Conservation (phyloP, 2,797 vertebrate genomes). For the Sebastes reedi region DNA sequence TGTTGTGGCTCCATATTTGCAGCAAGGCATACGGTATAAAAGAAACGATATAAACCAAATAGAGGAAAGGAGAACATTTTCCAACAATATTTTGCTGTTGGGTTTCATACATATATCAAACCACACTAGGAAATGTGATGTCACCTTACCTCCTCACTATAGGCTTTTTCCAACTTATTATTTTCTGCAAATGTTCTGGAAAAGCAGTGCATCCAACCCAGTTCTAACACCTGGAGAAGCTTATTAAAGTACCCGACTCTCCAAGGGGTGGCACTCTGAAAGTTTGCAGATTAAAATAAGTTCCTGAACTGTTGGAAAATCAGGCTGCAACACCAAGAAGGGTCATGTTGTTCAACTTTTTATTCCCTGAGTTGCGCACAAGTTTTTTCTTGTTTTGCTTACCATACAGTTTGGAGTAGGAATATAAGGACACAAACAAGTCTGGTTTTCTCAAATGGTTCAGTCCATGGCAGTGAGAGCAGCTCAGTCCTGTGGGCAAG, state of each 20-base stretch:
- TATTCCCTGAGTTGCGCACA: not conserved
- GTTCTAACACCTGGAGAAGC: conserved; percentile 26
- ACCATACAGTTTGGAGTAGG: not conserved
- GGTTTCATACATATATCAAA: too few relatives aligned
- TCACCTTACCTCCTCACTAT: not conserved
- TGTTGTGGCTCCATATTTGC: not conserved
- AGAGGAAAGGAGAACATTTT: too few relatives aligned
- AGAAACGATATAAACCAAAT: too few relatives aligned
- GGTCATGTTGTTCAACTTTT: not conserved
- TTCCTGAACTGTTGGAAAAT: not conserved
- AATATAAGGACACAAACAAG: not conserved
- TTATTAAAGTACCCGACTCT: conserved; percentile 9
- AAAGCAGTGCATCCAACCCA: conserved; percentile 7
- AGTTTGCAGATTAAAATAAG: conserved; percentile 18
- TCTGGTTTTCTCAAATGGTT: not conserved
- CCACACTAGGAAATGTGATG: too few relatives aligned
- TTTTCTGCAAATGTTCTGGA: conserved; percentile 3
- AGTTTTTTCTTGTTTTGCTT: not conserved
- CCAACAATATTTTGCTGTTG: too few relatives aligned
- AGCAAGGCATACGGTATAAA: not conserved
- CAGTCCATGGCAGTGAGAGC: conserved; percentile 13
- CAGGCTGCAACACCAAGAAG: not conserved
- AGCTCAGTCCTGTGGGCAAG: conserved; percentile 39
- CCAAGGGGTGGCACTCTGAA: not conserved
- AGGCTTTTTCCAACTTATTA: not conserved